These are phyloP conservation scores for Neodiprion lecontei DNA, from an alignment of 1,140 invertebrate species.

Conservation along the genomic window DNA sequence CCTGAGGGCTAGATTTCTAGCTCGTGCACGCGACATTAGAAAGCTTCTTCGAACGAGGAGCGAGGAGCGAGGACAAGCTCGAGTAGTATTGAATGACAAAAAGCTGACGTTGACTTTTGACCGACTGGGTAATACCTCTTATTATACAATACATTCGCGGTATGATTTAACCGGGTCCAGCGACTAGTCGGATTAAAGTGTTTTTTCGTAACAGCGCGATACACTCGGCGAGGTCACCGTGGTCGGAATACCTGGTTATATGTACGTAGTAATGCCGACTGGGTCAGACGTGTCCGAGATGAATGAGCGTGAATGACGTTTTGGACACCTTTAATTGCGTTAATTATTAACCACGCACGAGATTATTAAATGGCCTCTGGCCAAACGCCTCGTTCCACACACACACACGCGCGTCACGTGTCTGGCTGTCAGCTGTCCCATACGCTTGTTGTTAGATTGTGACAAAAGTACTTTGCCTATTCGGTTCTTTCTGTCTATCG, in stretches of 20 bases:
- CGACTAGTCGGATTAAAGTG: background rate
- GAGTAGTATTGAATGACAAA: background rate
- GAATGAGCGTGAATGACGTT: background rate
- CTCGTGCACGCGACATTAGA: background rate
- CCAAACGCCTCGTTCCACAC: background rate
- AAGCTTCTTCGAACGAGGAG: background rate
- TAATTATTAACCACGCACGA: background rate
- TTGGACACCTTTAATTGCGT: conserved; percentile 1
- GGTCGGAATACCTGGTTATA: too few relatives aligned
- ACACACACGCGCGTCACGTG: background rate
- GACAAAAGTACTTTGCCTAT: too few relatives aligned
- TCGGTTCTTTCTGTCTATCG: too few relatives aligned
- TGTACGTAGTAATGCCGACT: background rate
- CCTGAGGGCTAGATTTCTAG: background rate
- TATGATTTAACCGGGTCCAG: background rate
- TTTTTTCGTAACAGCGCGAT: background rate
- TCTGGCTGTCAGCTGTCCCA: too few relatives aligned
- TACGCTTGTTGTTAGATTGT: too few relatives aligned
- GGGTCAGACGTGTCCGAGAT: background rate
- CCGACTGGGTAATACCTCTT: background rate
- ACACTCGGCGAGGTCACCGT: background rate
- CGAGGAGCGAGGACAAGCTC: background rate
- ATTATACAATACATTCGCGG: background rate
- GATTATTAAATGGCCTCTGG: background rate
- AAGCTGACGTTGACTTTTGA: background rate